A percentile compares a stretch with the other conserved stretches of the same genome.
Conservation (phyloP, 2,113 vertebrate genomes). For the Hyperopisus bebe region DNA sequence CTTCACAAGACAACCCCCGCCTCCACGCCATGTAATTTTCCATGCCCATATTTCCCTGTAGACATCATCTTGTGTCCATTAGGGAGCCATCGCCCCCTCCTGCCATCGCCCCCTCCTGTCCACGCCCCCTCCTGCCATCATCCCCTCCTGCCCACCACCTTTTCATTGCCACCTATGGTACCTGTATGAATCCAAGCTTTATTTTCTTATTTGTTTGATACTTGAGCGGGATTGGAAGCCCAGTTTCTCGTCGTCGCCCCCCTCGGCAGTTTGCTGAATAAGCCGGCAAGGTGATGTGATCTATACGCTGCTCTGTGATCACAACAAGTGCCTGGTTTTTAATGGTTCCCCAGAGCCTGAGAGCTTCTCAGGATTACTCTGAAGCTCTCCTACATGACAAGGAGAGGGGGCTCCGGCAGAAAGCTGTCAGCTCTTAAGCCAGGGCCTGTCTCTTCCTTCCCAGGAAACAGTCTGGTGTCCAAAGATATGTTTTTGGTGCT, state of each 20-base stretch:
- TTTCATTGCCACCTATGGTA: not conserved
- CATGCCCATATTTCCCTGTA: not conserved
- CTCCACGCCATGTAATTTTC: not conserved
- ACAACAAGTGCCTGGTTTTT: slow-evolving; percentile 24
- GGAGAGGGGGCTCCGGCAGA: slow-evolving; percentile 14
- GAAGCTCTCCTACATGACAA: not conserved
- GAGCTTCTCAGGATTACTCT: not conserved
- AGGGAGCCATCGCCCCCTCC: not conserved
- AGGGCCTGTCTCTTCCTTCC: slow-evolving; percentile 30
- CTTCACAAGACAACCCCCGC: not conserved
- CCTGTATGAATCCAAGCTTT: not conserved
- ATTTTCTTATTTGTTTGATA: not conserved
- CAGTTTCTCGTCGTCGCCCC: not conserved
- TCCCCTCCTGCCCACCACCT: not conserved
- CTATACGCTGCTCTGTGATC: not conserved
- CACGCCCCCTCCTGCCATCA: no score
- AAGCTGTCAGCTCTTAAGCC: slow-evolving; percentile 26
- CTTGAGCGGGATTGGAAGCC: not conserved
- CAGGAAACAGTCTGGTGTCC: slow-evolving; percentile 6
- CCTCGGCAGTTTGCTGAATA: not conserved
- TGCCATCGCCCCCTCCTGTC: not conserved
- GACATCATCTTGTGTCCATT: not conserved
- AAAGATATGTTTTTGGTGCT: slow-evolving; percentile 12
- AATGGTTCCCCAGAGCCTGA: slow-evolving; percentile 22
- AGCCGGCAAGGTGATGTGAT: not conserved